Evolutionary conservation across 2,113 vertebrate genomes (phyloP).

Genomic region (Tragelaphus buxtoni): DNA sequence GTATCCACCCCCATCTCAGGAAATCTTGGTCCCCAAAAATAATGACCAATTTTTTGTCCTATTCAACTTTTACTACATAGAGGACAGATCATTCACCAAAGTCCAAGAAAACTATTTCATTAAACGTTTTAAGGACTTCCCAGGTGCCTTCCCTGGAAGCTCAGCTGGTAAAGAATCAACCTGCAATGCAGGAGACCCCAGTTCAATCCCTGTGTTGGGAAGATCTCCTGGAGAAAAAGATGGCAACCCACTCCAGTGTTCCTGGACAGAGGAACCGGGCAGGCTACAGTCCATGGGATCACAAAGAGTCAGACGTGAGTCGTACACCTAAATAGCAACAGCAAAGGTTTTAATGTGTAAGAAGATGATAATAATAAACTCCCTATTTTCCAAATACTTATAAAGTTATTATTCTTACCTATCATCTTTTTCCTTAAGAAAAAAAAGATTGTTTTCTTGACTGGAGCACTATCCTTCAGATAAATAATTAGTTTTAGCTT

Average conservation of each 20-base stretch:
- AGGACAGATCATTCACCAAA: conserved; percentile 16
- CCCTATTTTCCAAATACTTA: not conserved
- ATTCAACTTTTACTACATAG: not conserved
- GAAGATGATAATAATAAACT: not conserved
- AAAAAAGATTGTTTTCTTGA: not conserved
- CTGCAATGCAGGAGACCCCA: not conserved
- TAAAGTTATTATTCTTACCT: not conserved
- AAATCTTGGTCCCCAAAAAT: conserved; percentile 48
- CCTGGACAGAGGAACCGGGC: not conserved
- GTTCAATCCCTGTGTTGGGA: not conserved
- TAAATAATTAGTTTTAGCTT: not conserved
- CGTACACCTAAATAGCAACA: not conserved
- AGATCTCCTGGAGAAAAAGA: not conserved
- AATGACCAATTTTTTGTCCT: not conserved
- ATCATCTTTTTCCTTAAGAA: not conserved
- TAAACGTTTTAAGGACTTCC: not conserved
- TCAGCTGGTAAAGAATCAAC: not conserved
- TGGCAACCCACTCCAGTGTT: not conserved
- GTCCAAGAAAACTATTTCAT: conserved; percentile 14
- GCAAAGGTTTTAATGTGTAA: not conserved
- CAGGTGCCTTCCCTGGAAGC: not conserved
- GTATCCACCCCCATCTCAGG: not conserved
- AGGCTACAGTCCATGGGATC: not conserved
- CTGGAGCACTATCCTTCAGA: not conserved
- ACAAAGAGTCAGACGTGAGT: not conserved